These are phyloP conservation scores for Ceriagrion tenellum DNA, from an alignment of 2,888 invertebrate genomes.

Conservation along the genomic window DNA sequence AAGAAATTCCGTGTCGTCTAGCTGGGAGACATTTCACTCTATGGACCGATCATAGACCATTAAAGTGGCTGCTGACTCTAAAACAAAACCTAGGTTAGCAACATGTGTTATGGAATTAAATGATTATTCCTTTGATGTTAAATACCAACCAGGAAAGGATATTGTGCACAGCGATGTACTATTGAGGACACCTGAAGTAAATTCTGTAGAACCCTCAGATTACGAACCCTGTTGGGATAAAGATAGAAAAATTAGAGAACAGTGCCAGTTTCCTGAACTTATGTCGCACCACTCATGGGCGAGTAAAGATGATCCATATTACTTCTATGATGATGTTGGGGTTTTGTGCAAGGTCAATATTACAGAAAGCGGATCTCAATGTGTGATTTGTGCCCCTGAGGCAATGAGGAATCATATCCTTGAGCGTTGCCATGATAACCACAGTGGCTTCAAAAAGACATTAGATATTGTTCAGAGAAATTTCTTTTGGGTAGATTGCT, in stretches of 20 bases:
- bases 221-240: no score
- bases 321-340: constrained; percentile 16
- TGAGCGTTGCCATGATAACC: constrained; percentile 47
- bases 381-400: background rate
- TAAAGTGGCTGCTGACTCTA: background rate
- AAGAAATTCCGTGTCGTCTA: background rate
- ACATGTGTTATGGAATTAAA: background rate
- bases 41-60: background rate
- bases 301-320: no score
- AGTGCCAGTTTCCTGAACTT: no score
- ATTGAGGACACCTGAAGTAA: background rate
- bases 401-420: background rate
- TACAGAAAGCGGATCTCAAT: background rate
- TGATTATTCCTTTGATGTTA: background rate
- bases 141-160: background rate
- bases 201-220: no score
- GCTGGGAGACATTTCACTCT: background rate
- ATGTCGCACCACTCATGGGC: no score
- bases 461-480: background rate
- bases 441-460: constrained; percentile 49
- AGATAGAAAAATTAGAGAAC: no score
- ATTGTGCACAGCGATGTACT: constrained; percentile 20
- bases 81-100: background rate
- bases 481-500: constrained; percentile 54
- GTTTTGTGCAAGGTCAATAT: background rate